Base-by-base conservation (phyloP, 2,113 vertebrate genomes). In the Neodontobutis hainanensis region DNA sequence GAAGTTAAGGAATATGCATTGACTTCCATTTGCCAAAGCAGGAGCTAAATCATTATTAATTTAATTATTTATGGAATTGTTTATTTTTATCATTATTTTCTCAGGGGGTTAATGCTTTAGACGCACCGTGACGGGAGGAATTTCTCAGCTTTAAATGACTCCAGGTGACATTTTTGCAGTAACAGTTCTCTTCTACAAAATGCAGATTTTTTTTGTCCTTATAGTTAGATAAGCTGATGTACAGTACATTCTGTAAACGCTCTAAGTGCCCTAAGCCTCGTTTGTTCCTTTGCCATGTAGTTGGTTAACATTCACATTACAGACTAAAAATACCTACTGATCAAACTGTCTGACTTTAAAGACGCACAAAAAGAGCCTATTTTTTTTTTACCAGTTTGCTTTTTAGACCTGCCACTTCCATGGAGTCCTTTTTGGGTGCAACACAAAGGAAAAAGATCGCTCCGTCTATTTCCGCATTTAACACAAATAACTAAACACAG, bases 401-500 rank as follows among this genome's bases (percentile, higher is more conserved):
- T 68, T 81, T 80, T 82, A 82, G 84, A 86, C 19, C 19, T 27
- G 19, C 19, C 19, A 27, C 38, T 8, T 40, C 68, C 69, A 65
- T 51, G 49, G 57, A 79, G 69, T 58, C 64, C 36, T n/a, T 59
- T 72, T 62, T 71, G 82, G 84, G 87, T 83, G 84, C 72, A 78
- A 84, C 81, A 83, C 50, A 73, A 70, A 87, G 62, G 78, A 87
- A 80, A 88, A 78, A 57, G 38, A 73, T 58, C 75, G 81, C 71
- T 76, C 72, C 71, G 45, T 52, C 55, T 64, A 63, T 69, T 61
- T 40, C 5, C 38, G 38, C 4, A 79, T 61, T 81, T 81, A 78
- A 82, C 73, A 81, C 77, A 68, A 82, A 66, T 78, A 83, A 87
- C 82, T 62, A 84, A 76, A 69, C 82, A 86, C 77, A 84, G 78